A percentile compares a stretch with the other conserved stretches of the same genome.
These are phyloP conservation scores for Colinus virginianus DNA, from an alignment of 2,113 vertebrate species.

Conservation along the genomic window DNA sequence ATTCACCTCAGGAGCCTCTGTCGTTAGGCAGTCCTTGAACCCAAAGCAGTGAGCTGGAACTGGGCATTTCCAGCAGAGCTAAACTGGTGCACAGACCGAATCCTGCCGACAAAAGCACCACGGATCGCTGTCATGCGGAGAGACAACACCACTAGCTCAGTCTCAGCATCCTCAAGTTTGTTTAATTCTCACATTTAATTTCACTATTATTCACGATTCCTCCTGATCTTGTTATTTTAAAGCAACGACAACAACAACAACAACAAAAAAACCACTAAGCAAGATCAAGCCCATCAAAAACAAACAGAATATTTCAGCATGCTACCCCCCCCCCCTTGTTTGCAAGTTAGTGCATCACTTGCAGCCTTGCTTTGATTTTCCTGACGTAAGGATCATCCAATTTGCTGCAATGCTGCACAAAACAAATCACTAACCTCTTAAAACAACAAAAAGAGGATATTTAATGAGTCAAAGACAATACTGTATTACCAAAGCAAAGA, in stretches of 20 bases:
- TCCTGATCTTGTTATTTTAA: background rate
- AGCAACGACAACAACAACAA: background rate
- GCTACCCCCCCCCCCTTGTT: background rate
- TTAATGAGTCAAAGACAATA: slow-evolving; percentile 56
- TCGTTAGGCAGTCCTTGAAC: background rate
- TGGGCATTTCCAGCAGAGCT: background rate
- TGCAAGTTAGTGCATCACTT: background rate
- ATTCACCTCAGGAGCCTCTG: background rate
- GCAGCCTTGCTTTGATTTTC: slow-evolving; percentile 32
- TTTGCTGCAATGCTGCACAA: slow-evolving; percentile 58
- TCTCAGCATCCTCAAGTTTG: background rate
- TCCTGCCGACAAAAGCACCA: background rate
- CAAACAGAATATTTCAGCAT: background rate
- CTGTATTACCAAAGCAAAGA: slow-evolving; percentile 33
- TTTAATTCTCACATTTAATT: background rate
- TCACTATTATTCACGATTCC: background rate
- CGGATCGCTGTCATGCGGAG: rapidly evolving
- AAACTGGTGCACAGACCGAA: background rate
- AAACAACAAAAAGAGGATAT: slow-evolving; percentile 8
- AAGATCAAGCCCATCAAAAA: background rate
- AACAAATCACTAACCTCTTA: slow-evolving; percentile 47
- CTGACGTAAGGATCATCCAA: slow-evolving; percentile 26
- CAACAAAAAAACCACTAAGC: background rate
- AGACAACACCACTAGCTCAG: background rate
- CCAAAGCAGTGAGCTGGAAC: background rate